Percentiles rank a stretch among this genome's conserved stretches.
Conservation (phyloP, 2,113 vertebrate species). For the Aix galericulata region DNA sequence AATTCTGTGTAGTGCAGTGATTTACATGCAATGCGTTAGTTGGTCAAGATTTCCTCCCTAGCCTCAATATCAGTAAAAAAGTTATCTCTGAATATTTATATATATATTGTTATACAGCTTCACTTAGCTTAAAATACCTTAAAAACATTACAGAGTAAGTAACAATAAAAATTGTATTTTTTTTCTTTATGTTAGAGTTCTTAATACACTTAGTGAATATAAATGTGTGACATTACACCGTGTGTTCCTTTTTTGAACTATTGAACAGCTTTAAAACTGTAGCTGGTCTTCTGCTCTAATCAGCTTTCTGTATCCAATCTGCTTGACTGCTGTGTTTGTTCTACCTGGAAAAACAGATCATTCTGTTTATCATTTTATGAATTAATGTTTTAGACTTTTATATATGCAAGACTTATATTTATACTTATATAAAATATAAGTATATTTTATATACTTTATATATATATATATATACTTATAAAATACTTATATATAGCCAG, state of each 20-base stretch:
- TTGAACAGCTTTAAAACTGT: background rate
- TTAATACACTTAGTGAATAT: background rate
- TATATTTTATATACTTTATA: background rate
- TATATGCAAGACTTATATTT: background rate
- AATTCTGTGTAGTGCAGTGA: background rate
- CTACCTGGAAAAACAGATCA: background rate
- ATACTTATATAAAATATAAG: too few relatives aligned
- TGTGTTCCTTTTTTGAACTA: background rate
- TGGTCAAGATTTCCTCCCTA: background rate
- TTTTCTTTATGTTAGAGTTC: background rate
- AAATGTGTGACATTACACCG: background rate
- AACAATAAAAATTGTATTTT: fast-evolving
- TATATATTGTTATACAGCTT: background rate
- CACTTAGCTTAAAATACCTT: background rate
- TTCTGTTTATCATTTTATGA: background rate
- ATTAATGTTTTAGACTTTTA: background rate
- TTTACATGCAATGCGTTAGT: background rate
- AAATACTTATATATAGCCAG: background rate
- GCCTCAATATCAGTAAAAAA: background rate
- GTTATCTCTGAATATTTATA: background rate
- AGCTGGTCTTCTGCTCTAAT: background rate
- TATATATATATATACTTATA: background rate
- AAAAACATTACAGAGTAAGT: background rate
- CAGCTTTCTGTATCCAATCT: background rate
- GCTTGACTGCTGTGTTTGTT: background rate